Base-by-base conservation (phyloP, 2,797 vertebrate genomes). In the Erethizon dorsatum region DNA sequence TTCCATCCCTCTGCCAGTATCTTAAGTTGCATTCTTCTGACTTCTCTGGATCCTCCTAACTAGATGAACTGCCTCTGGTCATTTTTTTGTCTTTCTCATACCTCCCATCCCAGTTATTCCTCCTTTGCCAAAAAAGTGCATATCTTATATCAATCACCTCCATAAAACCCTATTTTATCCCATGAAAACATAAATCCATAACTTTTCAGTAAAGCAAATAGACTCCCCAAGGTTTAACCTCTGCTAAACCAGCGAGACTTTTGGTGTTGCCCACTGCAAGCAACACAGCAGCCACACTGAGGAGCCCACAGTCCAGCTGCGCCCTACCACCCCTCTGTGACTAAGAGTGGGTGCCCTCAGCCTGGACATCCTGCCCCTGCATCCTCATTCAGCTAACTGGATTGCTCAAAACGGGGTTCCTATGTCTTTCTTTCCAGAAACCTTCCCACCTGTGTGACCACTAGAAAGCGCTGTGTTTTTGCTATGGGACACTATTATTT, bases 271-370 rank as follows among this genome's bases (percentile, higher is more conserved):
- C 13, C 56, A 11, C 17, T 41, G 11, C 50, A 4, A 18, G 3
- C 15, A 54, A 1, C 7, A 18, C 4, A 17, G 22, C n/a, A 28
- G 33, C 33, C 24, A 6, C 9, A 5, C n/a, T 15, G 0, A n/a
- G 2, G 31, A 28, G 7, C n/a, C 26, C 47, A 17, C 5, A 12
- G 6, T 56, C 56, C 61, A 10, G 6, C 28, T 2, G 0, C 4
- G 1, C 15, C 22, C 20, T 5, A 37, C 37, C 2, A 0, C 12
- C 7, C 50, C 56, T 56, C 37, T 26, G 31, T 24, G n/a, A n/a
- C 45, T 45, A 63, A 5, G 3, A 4, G 8, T 73, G 37, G 52
- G 22, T 33, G 6, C 28, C 41, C n/a, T 45, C 10, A 41, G 41
- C 33, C 47, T 73, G 14, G 31, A 45, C 0, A 1, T 1, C 37